Base-by-base conservation (phyloP, 1,140 invertebrate species). In the Antheraea pernyi region DNA sequence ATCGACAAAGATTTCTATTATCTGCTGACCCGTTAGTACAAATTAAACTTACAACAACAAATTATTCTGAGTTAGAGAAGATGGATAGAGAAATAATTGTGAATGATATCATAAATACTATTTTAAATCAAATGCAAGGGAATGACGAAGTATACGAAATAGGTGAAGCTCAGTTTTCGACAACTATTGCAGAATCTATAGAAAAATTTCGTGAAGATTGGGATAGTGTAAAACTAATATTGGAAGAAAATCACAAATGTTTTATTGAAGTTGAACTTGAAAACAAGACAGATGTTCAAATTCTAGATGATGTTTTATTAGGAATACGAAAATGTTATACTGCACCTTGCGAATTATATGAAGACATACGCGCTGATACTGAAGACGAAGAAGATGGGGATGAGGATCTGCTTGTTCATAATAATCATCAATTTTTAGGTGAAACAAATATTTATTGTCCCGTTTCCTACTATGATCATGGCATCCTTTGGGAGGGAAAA, bases 401-500 rank as follows among this genome's bases (percentile, higher is more conserved):
- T 63, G 83, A 82, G 76, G 77, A 86, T 74, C n/a, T 78, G 7
- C 70, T 89, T 10, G 79, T 76, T 0, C 84, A 88, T 71, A 86
- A 92, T 67, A 82, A 89, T 59, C 79, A 88, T 67, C 75, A 83
- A 65, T 81, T 82, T 62, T 88, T 93, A 22, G 93, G 94, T n/a
- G 93, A 94, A 78, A 94, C 93, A 7, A 86, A 80, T 69, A 61
- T 88, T 68, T 95, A 92, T 70, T 95, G 94, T 75, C 94, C 94
- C 13, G 83, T 95, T 19, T 83, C 93, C 8, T 93, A 92, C 75
- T 75, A 84, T 65, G 82, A 93, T 59, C 76, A 93, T 71, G 81
- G 85, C 19, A 85, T 94, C n/a, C 77, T 95, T 16, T 94, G 93
- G 93, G 91, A 91, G 83, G 94, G 94, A 7, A 94, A 93, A 83